These are phyloP conservation scores for Hymenopus coronatus DNA, from an alignment of 2,888 invertebrate species.

Conservation along the genomic window DNA sequence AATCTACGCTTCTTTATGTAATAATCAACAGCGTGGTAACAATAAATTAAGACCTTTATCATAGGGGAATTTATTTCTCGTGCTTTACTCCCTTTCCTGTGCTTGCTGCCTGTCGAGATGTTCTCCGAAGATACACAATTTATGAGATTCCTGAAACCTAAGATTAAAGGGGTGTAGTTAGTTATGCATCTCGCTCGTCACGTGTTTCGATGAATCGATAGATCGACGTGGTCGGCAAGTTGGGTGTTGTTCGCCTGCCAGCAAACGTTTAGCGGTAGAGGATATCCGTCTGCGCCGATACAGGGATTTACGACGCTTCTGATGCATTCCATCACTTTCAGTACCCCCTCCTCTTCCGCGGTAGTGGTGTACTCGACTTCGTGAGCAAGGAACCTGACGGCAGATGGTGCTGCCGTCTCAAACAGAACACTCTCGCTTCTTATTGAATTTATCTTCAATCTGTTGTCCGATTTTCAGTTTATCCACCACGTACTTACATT, in stretches of 20 bases:
- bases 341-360: neutral
- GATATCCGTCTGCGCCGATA: neutral
- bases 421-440: no score
- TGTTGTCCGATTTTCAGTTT: no score
- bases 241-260: neutral
- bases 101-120: neutral
- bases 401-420: neutral
- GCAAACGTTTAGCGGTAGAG: neutral
- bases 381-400: neutral
- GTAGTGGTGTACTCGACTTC: neutral
- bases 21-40: neutral
- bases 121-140: neutral
- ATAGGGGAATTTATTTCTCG: neutral
- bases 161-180: neutral
- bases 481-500: no score
- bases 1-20: neutral
- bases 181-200: neutral
- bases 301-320: neutral
- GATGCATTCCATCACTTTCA: neutral
- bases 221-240: neutral
- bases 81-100: neutral
- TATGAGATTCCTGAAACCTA: constrained; percentile 4
- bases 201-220: neutral
- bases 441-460: no score
- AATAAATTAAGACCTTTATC: neutral